phyloP scores from a whole-genome alignment of 2,888 invertebrate genomes.

The Perizoma affinitatum region DNA sequence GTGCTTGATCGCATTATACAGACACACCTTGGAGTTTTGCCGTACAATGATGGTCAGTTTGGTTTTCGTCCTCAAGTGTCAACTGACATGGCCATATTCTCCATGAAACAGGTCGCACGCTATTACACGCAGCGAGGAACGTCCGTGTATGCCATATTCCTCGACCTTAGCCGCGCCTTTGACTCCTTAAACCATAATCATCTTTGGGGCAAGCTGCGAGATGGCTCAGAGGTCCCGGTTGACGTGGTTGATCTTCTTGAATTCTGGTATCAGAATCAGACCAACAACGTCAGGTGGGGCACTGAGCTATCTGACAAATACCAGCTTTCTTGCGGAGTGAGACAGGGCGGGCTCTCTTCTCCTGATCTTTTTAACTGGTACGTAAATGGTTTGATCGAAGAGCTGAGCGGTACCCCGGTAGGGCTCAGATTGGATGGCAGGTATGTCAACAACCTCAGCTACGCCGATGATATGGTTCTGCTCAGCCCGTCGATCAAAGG shows the following conservation, averaged over 20 bases:
- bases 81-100: neutral
- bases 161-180: neutral
- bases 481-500: constrained; percentile 3
- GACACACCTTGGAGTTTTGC: constrained; percentile 6
- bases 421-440: constrained; percentile 11
- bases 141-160: neutral
- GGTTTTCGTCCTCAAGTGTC: neutral
- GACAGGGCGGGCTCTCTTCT: constrained; percentile 35
- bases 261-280: neutral
- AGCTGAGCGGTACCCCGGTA: constrained; percentile 22
- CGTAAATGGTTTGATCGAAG: constrained; percentile 22
- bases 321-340: neutral
- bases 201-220: neutral
- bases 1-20: constrained; percentile 10
- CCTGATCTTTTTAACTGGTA: constrained; percentile 32
- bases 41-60: neutral
- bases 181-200: neutral
- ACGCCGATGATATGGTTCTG: constrained; percentile 7
- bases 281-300: constrained; percentile 1
- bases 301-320: neutral
- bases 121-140: neutral
- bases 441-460: constrained; percentile 20
- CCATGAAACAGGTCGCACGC: neutral
- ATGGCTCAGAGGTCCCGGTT: neutral
- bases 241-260: neutral